Evolutionary conservation across 1,140 invertebrate genomes (phyloP), one percentile per base, ranked within the genome.

Genomic region (Lasioglossum baleicum): DNA sequence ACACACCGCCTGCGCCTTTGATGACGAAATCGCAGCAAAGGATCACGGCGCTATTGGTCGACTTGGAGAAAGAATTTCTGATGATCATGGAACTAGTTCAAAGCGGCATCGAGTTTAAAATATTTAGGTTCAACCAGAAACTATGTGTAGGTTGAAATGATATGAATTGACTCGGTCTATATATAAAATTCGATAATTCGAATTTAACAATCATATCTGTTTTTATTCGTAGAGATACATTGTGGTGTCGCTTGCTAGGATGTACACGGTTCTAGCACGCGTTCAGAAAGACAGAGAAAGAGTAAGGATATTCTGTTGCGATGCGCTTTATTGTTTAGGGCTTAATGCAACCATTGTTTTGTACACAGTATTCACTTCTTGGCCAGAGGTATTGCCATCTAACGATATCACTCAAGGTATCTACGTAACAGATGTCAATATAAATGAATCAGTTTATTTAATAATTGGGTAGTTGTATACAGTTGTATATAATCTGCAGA

Each of bases 301-400:
- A 81, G 85, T 92, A 13, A 84, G 92, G 63, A 89, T 92, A n/a
- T 80, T 92, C 44, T 90, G 87, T 64, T 90, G 90, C 40, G 91
- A 92, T 82, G 90, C 90, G 67, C 65, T 93, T 7, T 93, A 93
- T 74, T 90, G 84, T 71, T 85, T 89, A 35, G 83, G 84, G 65
- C 51, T 88, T 2, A 87, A 88, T 65, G 85, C 89, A 13, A 66
- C 87, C 4, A 44, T 75, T 31, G 61, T 91, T 60, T 84, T 93
- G 53, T 85, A 90, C 56, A 82, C 76, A 3, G 84, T 88, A 60
- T 69, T 93, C 0, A 87, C 80, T 40, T 88, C 81, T 64, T 93
- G 92, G 92, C 85, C 92, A 44, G 92, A 93, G 88, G 81, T 92
- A 60, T 80, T 93, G 35, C 92, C 91, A 2, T 87, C 83, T 60